phyloP scores from a whole-genome alignment of 2,113 vertebrate genomes.

The Psammodynastes pulverulentus region DNA sequence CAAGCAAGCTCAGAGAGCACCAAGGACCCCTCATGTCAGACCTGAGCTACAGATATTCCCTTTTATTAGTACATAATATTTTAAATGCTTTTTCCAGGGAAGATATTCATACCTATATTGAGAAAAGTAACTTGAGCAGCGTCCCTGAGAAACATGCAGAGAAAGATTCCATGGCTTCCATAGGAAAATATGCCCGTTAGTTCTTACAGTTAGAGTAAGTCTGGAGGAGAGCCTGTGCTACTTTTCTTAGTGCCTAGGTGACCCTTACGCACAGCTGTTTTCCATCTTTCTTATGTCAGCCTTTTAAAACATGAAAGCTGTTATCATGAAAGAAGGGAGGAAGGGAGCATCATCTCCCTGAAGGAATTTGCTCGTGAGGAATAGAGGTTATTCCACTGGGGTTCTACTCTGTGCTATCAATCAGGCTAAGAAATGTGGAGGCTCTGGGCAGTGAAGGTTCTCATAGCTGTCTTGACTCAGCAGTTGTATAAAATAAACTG shows the following conservation, averaged over 20 bases:
- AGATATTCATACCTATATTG: background rate
- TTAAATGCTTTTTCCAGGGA: background rate
- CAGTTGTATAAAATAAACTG: background rate
- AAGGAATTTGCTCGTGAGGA: background rate
- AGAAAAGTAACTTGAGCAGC: slow-evolving; percentile 3
- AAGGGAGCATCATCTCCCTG: background rate
- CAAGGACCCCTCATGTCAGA: background rate
- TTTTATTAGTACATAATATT: background rate
- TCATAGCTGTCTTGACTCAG: background rate
- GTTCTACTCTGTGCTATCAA: background rate
- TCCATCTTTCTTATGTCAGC: background rate
- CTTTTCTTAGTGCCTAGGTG: slow-evolving; percentile 4
- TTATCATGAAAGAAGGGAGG: background rate
- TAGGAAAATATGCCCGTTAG: background rate
- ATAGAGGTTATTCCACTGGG: background rate
- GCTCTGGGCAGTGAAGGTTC: background rate
- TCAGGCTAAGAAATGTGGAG: background rate
- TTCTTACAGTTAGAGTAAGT: background rate
- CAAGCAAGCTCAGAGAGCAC: background rate
- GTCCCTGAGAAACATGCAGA: background rate
- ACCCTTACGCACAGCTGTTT: slow-evolving; percentile 11
- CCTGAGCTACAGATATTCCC: background rate
- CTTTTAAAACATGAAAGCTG: slow-evolving; percentile 18
- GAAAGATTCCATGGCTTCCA: slow-evolving; percentile 7
- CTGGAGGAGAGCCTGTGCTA: background rate